Base-by-base conservation (phyloP, 1,140 invertebrate genomes). In the Apis florea region DNA sequence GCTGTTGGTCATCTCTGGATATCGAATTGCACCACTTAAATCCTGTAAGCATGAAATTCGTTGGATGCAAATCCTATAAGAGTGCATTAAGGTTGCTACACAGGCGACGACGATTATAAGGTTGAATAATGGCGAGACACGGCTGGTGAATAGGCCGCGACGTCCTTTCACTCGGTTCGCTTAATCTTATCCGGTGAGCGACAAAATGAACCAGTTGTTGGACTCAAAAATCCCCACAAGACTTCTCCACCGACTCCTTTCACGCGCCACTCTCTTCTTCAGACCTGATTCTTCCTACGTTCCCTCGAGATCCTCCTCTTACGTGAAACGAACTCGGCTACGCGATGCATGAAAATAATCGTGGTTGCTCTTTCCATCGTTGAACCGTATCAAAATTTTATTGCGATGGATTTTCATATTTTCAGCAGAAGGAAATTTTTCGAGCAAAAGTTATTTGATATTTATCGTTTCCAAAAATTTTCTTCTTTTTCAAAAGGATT, bases 81-180 rank as follows among this genome's bases (percentile, higher is more conserved):
- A 24, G 17, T 13, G 63, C 74, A 67, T 67, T 76, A 77, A 49
- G n/a, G 13, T 58, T 68, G 64, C 64, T 11, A 77, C 26, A 68
- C 31, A 13, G 59, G 51, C 10, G 2, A 24, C 21, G 15, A 54
- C n/a, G n/a, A 53, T 76, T 67, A 51, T 40, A 75, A 64, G 21
- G 61, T 15, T 13, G 31, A 68, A 53, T 68, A 77, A 77, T 68
- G 24, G 12, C 21, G 9, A 15, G 21, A 61, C 53, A 78, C 68
- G 24, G 24, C 49, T 26, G 82, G 53, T 68, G 71, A 73, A 31
- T 49, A 17, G 53, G 51, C 63, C n/a, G 56, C 64, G 83, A 56
- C 75, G 53, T 86, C 88, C 88, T 89, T 89, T 89, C 88, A 88
- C 88, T 67, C 19, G 64, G 19, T 40, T 67, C 19, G 21, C 6